Conservation (phyloP, 1,140 invertebrate species). For the Sminthurinus signatus region DNA sequence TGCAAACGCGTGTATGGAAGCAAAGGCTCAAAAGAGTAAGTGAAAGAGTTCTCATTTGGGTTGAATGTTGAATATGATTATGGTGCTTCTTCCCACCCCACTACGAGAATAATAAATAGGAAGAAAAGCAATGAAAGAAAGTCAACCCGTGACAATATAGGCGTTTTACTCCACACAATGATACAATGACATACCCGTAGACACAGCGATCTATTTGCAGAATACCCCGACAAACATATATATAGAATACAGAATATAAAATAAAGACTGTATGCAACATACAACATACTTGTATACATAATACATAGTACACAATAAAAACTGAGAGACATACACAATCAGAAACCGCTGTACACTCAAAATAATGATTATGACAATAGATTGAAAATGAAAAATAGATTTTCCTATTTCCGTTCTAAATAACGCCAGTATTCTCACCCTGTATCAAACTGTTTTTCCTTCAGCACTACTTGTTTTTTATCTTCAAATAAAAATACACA, state of each 20-base stretch:
- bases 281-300: background rate
- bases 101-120: too few species aligned
- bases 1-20: too few species aligned
- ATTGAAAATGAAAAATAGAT: slow-evolving; percentile 2
- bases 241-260: background rate
- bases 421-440: background rate
- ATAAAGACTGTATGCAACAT: background rate
- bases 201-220: background rate
- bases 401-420: slow-evolving; percentile 2
- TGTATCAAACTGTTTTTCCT: background rate
- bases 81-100: too few species aligned
- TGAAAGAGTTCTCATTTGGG: too few species aligned
- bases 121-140: too few species aligned
- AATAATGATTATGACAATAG: background rate
- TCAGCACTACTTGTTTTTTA: background rate
- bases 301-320: too few species aligned
- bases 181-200: background rate
- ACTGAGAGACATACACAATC: background rate
- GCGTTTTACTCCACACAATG: too few species aligned
- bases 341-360: background rate
- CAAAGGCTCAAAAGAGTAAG: too few species aligned
- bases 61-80: too few species aligned
- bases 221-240: background rate
- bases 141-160: too few species aligned
- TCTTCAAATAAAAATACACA: too few species aligned